Evolutionary conservation across 1,140 invertebrate species (phyloP).

Genomic region (Copidosoma floridanum): DNA sequence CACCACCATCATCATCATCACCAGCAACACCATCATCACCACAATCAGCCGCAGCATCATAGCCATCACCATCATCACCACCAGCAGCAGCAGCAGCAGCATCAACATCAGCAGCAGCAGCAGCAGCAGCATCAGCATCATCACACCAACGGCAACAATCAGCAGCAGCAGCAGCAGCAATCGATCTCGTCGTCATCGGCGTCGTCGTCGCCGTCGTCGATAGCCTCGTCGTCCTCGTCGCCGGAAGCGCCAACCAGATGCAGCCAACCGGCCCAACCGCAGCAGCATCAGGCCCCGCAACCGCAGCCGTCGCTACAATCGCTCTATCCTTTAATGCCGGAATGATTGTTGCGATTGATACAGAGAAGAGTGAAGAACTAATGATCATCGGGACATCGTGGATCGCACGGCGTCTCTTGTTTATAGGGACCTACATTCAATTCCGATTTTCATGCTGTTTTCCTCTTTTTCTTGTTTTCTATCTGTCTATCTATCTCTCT

Average conservation of each 20-base stretch:
- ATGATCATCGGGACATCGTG: not conserved
- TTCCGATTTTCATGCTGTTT: slow-evolving; percentile 15
- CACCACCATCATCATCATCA: slow-evolving; percentile 10
- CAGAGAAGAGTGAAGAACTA: not conserved
- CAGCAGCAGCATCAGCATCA: slow-evolving; percentile 1
- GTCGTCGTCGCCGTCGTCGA: slow-evolving; percentile 19
- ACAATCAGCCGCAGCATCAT: slow-evolving; percentile 16
- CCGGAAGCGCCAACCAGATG: slow-evolving; percentile 18
- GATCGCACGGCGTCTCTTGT: not conserved
- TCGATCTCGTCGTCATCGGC: slow-evolving; percentile 20
- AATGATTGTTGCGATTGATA: not conserved
- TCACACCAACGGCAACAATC: not conserved
- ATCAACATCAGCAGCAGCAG: not conserved
- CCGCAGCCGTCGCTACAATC: too few relatives aligned
- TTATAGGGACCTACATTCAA: slow-evolving; percentile 4
- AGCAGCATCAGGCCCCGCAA: slow-evolving; percentile 38
- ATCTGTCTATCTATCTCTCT: too few relatives aligned
- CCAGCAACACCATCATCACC: slow-evolving; percentile 7
- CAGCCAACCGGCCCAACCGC: slow-evolving; percentile 27
- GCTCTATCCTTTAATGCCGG: slow-evolving; percentile 48
- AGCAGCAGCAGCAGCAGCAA: slow-evolving; percentile 4
- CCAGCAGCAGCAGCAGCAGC: slow-evolving; percentile 17
- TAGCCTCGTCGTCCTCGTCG: slow-evolving; percentile 21
- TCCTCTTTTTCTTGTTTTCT: not conserved
- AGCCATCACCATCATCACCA: slow-evolving; percentile 10